Evolutionary conservation across 2,888 invertebrate genomes (phyloP).

Genomic region (Eilema caniola): DNA sequence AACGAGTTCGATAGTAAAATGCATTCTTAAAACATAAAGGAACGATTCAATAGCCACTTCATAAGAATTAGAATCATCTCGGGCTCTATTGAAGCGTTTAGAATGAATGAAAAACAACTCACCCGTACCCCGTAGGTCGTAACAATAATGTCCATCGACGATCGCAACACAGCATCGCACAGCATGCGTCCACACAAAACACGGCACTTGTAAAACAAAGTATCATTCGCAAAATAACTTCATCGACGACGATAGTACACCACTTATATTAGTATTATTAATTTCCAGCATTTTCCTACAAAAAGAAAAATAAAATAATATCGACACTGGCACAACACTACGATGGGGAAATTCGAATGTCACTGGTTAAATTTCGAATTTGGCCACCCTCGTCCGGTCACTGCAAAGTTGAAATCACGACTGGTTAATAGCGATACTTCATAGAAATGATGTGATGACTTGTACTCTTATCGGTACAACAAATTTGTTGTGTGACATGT

Average conservation of each 20-base stretch:
- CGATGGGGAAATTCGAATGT: slow-evolving; percentile 61
- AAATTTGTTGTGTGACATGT: slow-evolving; percentile 69
- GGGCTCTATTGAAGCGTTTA: slow-evolving; percentile 26
- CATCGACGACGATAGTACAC: slow-evolving; percentile 84
- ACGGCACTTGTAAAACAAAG: slow-evolving; percentile 81
- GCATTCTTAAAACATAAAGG: slow-evolving; percentile 27
- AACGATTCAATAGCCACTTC: slow-evolving; percentile 26
- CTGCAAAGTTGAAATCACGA: slow-evolving; percentile 86
- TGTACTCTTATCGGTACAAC: slow-evolving; percentile 73
- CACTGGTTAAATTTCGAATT: slow-evolving; percentile 77
- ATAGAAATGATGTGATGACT: slow-evolving; percentile 67
- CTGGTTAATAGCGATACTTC: slow-evolving; percentile 82
- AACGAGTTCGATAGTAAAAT: slow-evolving; percentile 17
- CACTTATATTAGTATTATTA: slow-evolving; percentile 86
- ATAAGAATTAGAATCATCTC: slow-evolving; percentile 2
- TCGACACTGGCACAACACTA: slow-evolving; percentile 80
- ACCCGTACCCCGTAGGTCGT: slow-evolving; percentile 61
- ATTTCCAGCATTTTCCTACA: slow-evolving; percentile 86
- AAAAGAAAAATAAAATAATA: slow-evolving; percentile 81
- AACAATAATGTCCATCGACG: slow-evolving; percentile 59
- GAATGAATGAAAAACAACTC: slow-evolving; percentile 50
- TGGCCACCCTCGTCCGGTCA: slow-evolving; percentile 84
- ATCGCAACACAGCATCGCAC: slow-evolving; percentile 74
- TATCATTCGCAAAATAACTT: slow-evolving; percentile 87
- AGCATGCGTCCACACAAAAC: slow-evolving; percentile 82